phyloP scores from a whole-genome alignment of 2,797 vertebrate species.

The Anolis apletophallus region DNA sequence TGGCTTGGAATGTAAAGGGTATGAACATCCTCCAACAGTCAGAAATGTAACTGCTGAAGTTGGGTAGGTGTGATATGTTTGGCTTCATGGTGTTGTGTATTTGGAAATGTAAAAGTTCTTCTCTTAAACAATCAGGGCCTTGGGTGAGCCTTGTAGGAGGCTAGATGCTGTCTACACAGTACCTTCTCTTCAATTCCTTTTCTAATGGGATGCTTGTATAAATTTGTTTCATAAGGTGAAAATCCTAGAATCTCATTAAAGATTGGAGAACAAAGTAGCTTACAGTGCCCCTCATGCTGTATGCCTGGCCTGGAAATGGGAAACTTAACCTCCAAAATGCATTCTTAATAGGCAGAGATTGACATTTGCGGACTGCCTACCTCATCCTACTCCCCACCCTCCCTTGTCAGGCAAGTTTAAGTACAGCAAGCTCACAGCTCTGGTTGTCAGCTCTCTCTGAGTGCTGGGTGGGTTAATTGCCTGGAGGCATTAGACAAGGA shows the following conservation, averaged over 20 bases:
- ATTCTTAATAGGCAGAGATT: slow-evolving; percentile 21
- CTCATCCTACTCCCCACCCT: neutral
- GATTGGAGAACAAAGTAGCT: slow-evolving; percentile 25
- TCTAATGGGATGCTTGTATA: neutral
- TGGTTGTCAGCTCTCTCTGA: slow-evolving; percentile 33
- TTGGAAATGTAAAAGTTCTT: neutral
- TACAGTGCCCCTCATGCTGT: slow-evolving; percentile 10
- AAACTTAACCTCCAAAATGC: slow-evolving; percentile 33
- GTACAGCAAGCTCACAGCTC: slow-evolving; percentile 35
- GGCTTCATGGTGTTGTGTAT: neutral
- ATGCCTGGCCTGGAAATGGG: slow-evolving; percentile 36
- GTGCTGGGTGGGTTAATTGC: slow-evolving; percentile 57
- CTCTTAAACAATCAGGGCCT: neutral
- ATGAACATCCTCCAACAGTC: neutral
- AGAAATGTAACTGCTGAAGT: too few relatives aligned
- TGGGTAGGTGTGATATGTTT: neutral
- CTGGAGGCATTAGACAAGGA: slow-evolving; percentile 59
- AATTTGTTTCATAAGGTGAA: neutral
- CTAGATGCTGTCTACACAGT: too few relatives aligned
- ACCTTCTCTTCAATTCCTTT: too few relatives aligned
- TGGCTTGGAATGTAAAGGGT: too few relatives aligned
- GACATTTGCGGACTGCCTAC: slow-evolving; percentile 44
- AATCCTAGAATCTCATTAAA: slow-evolving; percentile 2
- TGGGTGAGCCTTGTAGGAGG: too few relatives aligned
- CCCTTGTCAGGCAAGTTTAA: slow-evolving; percentile 49